A percentile compares a stretch with the other conserved stretches of the same genome.
Evolutionary conservation across 2,888 invertebrate genomes (phyloP).

Genomic region (Lepetodrilus schrolli): DNA sequence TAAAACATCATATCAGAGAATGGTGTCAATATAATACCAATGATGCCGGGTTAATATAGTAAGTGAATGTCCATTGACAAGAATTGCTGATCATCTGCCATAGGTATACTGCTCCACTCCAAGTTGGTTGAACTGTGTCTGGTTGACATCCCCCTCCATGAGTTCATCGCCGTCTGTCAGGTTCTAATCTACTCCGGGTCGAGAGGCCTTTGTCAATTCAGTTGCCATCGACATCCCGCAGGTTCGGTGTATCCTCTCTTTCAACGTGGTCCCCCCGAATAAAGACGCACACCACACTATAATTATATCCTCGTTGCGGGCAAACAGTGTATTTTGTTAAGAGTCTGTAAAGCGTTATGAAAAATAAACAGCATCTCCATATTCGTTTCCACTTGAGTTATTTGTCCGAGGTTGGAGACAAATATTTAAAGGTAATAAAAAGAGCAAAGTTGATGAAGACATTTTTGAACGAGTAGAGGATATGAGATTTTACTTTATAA

Average conservation of each 20-base stretch:
- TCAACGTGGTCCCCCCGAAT: not conserved
- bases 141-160: too few relatives aligned
- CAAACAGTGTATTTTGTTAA: conserved; percentile 12
- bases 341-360: conserved; percentile 24
- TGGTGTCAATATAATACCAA: too few relatives aligned
- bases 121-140: too few relatives aligned
- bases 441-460: conserved; percentile 4
- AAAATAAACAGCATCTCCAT: conserved; percentile 15
- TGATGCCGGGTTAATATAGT: too few relatives aligned
- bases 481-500: conserved; percentile 9
- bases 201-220: conserved; percentile 1
- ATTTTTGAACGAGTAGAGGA: conserved; percentile 7
- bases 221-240: not conserved
- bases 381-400: conserved; percentile 26
- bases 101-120: too few relatives aligned
- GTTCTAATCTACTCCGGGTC: too few relatives aligned
- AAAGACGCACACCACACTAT: conserved; percentile 12
- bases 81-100: too few relatives aligned
- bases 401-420: conserved; percentile 13
- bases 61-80: too few relatives aligned
- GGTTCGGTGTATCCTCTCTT: not conserved
- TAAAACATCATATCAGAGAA: too few relatives aligned
- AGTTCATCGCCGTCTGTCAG: too few relatives aligned
- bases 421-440: conserved; percentile 21
- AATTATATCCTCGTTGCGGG: conserved; percentile 22